phyloP scores from a whole-genome alignment of 2,113 vertebrate genomes.

The Neolamprologus caudopunctatus region DNA sequence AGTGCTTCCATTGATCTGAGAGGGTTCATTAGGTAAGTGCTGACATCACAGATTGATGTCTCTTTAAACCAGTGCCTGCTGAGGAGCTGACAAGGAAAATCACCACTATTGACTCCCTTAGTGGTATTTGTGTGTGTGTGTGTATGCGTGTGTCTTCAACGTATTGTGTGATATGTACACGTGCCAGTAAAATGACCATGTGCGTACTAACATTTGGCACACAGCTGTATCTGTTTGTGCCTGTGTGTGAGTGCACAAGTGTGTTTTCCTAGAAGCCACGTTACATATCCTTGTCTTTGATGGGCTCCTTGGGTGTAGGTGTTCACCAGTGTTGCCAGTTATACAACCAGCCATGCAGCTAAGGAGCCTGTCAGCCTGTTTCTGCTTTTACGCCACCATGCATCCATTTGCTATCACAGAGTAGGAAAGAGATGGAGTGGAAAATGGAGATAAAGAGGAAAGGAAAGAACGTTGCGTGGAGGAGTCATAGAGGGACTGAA shows the following conservation, averaged over 20 bases:
- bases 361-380: conserved; percentile 62
- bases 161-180: conserved; percentile 7
- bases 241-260: background rate
- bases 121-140: conserved; percentile 69
- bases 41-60: conserved; percentile 99
- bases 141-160: conserved; percentile 39
- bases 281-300: conserved; percentile 69
- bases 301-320: conserved; percentile 78
- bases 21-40: conserved; percentile 97
- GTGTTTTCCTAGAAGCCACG: background rate
- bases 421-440: conserved; percentile 34
- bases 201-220: background rate
- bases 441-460: conserved; percentile 33
- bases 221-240: background rate
- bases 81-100: conserved; percentile 83
- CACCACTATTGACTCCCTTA: conserved; percentile 83
- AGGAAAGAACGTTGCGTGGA: background rate
- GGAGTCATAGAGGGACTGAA: background rate
- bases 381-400: conserved; percentile 33
- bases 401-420: conserved; percentile 20
- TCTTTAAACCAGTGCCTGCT: conserved; percentile 94
- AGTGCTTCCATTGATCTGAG: conserved; percentile 86
- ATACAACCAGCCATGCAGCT: conserved; percentile 70
- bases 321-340: conserved; percentile 90
- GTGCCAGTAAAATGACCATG: conserved; percentile 21